Percentiles rank a stretch among this genome's conserved stretches.
Evolutionary conservation across 2,113 vertebrate species (phyloP).

Genomic region (Himantopus leucocephalus): DNA sequence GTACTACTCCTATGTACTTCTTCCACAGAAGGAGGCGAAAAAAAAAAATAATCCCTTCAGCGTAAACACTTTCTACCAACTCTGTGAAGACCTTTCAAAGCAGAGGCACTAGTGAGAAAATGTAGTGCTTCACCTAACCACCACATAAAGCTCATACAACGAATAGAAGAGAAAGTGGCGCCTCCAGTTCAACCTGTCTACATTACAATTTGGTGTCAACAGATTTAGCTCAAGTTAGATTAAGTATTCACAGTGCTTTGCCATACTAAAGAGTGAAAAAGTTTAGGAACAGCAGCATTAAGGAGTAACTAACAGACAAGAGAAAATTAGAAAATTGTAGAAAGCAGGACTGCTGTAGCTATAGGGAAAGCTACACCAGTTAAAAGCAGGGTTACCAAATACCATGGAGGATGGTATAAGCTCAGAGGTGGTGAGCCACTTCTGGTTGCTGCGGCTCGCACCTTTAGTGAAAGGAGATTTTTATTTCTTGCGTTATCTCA

Average conservation of each 20-base stretch:
- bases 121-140: not conserved
- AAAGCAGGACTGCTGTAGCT: not conserved
- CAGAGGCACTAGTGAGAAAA: not conserved
- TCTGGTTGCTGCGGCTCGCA: not conserved
- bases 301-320: not conserved
- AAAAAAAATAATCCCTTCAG: fast-evolving
- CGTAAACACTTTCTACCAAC: not conserved
- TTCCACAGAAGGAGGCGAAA: not conserved
- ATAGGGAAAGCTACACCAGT: not conserved
- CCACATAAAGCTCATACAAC: not conserved
- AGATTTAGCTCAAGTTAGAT: not conserved
- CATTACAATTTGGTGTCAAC: not conserved
- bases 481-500: too few species aligned
- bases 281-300: not conserved
- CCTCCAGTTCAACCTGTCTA: not conserved
- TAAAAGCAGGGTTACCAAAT: not conserved
- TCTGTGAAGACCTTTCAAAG: not conserved
- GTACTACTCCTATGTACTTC: not conserved
- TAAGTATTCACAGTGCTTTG: not conserved
- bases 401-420: fast-evolving
- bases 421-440: not conserved
- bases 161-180: not conserved
- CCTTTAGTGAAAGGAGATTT: not conserved
- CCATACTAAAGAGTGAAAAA: not conserved
- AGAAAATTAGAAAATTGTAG: not conserved